Percentiles rank a stretch among this genome's conserved stretches.
These are phyloP conservation scores for Philhelius pedissequus DNA, from an alignment of 2,888 invertebrate species.

Conservation along the genomic window DNA sequence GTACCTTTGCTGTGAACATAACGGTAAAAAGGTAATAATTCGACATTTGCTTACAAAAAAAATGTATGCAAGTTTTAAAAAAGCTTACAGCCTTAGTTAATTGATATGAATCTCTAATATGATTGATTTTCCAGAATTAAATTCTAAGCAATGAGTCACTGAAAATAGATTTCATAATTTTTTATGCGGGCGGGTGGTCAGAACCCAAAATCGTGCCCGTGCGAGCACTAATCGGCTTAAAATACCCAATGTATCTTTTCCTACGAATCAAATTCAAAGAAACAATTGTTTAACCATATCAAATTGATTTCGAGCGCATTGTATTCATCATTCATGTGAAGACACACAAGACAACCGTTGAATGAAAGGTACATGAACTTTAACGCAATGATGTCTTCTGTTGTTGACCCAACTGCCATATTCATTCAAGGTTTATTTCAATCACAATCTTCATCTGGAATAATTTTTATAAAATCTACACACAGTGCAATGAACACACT, in stretches of 20 bases:
- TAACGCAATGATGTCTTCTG: background rate
- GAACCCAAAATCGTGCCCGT: background rate
- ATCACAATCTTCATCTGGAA: conserved; percentile 40
- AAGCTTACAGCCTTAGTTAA: background rate
- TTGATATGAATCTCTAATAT: background rate
- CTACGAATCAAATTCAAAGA: background rate
- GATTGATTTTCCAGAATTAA: background rate
- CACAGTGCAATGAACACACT: conserved; percentile 62
- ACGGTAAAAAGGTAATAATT: too few relatives aligned
- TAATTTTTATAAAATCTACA: conserved; percentile 29
- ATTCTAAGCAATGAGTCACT: background rate
- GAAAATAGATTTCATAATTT: background rate
- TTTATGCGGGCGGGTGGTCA: background rate
- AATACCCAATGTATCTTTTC: background rate
- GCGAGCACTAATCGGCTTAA: conserved; percentile 8
- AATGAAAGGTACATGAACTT: conserved; percentile 26
- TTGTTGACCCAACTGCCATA: conserved; percentile 1
- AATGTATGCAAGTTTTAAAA: background rate
- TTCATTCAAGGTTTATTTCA: conserved; percentile 38
- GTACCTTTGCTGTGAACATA: too few relatives aligned
- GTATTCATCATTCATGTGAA: conserved; percentile 6
- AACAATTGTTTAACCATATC: background rate
- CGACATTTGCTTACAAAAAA: too few relatives aligned
- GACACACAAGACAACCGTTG: background rate
- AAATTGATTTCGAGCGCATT: conserved; percentile 15